A percentile compares a stretch with the other conserved stretches of the same genome.
These are phyloP conservation scores for Drosophila monieri DNA, from an alignment of 2,888 invertebrate species.

Conservation along the genomic window DNA sequence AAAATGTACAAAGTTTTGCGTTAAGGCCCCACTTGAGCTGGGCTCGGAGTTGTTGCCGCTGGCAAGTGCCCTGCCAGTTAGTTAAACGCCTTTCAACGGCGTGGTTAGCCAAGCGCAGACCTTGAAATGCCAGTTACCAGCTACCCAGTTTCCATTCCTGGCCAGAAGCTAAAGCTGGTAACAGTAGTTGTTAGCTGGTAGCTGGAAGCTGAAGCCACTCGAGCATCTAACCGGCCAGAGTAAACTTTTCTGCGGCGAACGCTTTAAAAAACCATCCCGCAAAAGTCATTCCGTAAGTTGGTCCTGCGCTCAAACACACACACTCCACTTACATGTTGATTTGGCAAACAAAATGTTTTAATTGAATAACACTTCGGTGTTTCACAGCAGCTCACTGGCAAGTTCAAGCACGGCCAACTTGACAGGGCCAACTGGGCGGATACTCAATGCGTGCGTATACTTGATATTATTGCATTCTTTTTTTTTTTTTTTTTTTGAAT, in stretches of 20 bases:
- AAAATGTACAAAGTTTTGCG: slow-evolving; percentile 70
- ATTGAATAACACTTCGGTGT: slow-evolving; percentile 60
- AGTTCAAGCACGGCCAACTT: slow-evolving; percentile 18
- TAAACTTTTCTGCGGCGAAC: slow-evolving; percentile 63
- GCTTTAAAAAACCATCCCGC: slow-evolving; percentile 60
- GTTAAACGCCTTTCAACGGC: slow-evolving; percentile 79
- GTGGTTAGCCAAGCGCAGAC: slow-evolving; percentile 73
- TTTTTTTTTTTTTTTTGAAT: neutral
- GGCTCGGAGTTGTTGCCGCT: slow-evolving; percentile 55
- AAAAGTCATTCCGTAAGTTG: slow-evolving; percentile 67
- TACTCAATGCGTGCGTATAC: slow-evolving; percentile 6
- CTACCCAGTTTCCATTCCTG: slow-evolving; percentile 14
- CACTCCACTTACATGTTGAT: slow-evolving; percentile 56
- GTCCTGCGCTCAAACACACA: slow-evolving; percentile 22
- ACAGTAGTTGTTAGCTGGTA: slow-evolving; percentile 11
- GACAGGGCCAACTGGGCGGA: slow-evolving; percentile 13
- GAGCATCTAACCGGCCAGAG: slow-evolving; percentile 54
- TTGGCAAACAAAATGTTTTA: slow-evolving; percentile 74
- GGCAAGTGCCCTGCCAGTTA: slow-evolving; percentile 65
- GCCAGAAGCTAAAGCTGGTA: slow-evolving; percentile 32
- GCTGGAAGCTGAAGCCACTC: slow-evolving; percentile 47
- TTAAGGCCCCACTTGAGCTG: slow-evolving; percentile 68
- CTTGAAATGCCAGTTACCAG: slow-evolving; percentile 61
- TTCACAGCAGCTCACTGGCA: slow-evolving; percentile 23
- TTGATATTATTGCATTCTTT: neutral